A percentile compares a stretch with the other conserved stretches of the same genome.
Evolutionary conservation across 1,140 invertebrate genomes (phyloP).

Genomic region (Drosophila guanche): DNA sequence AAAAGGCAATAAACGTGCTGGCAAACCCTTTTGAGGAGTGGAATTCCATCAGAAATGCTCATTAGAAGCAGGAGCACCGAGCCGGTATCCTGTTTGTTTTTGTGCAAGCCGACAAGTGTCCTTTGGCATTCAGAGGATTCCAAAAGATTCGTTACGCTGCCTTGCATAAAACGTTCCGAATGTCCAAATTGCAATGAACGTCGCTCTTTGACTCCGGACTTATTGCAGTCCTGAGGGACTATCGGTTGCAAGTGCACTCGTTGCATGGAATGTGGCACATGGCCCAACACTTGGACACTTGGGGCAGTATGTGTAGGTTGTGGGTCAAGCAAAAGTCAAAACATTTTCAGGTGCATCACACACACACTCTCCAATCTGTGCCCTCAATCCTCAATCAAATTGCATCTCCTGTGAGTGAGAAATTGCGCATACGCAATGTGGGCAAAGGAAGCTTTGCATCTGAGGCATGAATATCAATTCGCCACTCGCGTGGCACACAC

Average conservation of each 20-base stretch:
- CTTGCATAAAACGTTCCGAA: not conserved
- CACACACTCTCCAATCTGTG: not conserved
- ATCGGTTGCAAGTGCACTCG: not conserved
- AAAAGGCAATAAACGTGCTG: too few species aligned
- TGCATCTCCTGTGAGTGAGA: constrained; percentile 27
- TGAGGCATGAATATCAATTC: constrained; percentile 45
- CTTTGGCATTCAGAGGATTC: not conserved
- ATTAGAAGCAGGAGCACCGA: too few species aligned
- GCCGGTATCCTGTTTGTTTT: too few species aligned
- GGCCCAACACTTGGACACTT: constrained; percentile 1
- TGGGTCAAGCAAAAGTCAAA: constrained; percentile 36
- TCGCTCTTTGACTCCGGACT: constrained; percentile 15
- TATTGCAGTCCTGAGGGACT: constrained; percentile 8
- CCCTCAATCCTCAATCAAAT: constrained; percentile 21
- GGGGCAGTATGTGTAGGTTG: not conserved
- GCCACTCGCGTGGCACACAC: not conserved
- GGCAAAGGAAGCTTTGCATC: constrained; percentile 13
- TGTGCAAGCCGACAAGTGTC: too few species aligned
- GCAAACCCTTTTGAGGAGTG: not conserved
- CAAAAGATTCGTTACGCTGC: not conserved
- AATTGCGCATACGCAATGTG: constrained; percentile 45
- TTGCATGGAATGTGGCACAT: not conserved
- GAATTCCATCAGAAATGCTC: not conserved
- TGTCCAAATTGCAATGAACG: not conserved
- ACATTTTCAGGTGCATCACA: constrained; percentile 6